A percentile compares a stretch with the other conserved stretches of the same genome.
Conservation (phyloP, 1,140 invertebrate species). For the Archivesica marissinica region DNA sequence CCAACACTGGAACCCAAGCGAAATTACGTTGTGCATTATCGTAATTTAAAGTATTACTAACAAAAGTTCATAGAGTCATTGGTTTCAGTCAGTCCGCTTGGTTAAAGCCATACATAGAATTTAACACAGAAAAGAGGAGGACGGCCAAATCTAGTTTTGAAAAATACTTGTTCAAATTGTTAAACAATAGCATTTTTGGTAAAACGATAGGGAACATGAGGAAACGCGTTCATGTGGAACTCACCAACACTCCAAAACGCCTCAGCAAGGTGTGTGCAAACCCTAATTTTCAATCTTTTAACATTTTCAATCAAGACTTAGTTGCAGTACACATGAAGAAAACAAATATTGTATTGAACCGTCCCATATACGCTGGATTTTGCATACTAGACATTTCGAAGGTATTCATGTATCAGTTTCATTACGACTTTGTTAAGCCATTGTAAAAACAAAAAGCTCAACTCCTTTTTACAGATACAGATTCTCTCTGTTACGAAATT, state of each 20-base stretch:
- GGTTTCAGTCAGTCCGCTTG: neutral
- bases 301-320: conserved; percentile 77
- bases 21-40: neutral
- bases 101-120: conserved; percentile 57
- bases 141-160: conserved; percentile 82
- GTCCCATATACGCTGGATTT: conserved; percentile 71
- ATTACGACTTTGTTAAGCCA: conserved; percentile 72
- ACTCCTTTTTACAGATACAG: conserved; percentile 77
- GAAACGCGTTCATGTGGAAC: conserved; percentile 84
- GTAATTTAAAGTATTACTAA: neutral
- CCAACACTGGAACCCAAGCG: too few relatives aligned
- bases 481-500: conserved; percentile 39
- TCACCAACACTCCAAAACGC: conserved; percentile 12
- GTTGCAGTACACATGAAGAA: conserved; percentile 66
- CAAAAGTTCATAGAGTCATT: conserved; percentile 3
- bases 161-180: conserved; percentile 84
- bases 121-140: conserved; percentile 73
- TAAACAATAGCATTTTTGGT: conserved; percentile 84
- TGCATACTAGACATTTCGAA: conserved; percentile 72
- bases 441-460: conserved; percentile 73
- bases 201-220: conserved; percentile 83
- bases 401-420: conserved; percentile 76
- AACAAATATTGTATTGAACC: conserved; percentile 65
- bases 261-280: conserved; percentile 73
- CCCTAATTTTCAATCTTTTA: conserved; percentile 78